phyloP scores from a whole-genome alignment of 2,113 vertebrate species.

The Promerops cafer region DNA sequence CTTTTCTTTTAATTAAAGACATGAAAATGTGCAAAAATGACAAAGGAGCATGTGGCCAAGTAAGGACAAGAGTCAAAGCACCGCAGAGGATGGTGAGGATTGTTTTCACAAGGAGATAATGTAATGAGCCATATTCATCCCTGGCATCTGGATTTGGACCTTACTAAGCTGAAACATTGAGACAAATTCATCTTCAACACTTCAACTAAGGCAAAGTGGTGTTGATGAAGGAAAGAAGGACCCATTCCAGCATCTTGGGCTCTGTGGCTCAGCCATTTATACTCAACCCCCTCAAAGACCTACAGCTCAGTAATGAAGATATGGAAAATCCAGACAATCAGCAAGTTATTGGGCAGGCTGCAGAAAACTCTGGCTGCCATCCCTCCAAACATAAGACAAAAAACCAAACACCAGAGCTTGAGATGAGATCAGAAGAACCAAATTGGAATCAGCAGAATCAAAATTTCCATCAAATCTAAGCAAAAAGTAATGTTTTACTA shows the following conservation, averaged over 20 bases:
- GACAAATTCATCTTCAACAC: neutral
- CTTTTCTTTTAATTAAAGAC: constrained; percentile 67
- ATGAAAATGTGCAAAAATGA: constrained; percentile 49
- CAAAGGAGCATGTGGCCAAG: neutral
- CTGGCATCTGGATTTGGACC: constrained; percentile 35
- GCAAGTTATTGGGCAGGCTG: neutral
- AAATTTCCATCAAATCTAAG: neutral
- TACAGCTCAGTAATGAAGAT: neutral
- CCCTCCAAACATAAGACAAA: neutral
- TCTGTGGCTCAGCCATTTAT: neutral
- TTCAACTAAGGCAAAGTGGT: neutral
- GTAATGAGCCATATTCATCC: neutral
- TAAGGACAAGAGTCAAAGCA: neutral
- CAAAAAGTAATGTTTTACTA: neutral
- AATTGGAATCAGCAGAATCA: neutral
- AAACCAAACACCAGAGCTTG: neutral
- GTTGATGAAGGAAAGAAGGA: neutral
- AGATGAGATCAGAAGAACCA: neutral
- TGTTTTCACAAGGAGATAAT: constrained; percentile 2
- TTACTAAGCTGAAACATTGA: neutral
- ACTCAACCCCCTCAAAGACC: neutral
- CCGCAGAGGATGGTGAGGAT: neutral
- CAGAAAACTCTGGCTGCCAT: neutral
- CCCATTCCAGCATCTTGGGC: neutral
- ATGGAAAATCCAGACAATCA: neutral